Evolutionary conservation across 2,113 vertebrate species (phyloP), one percentile per base, ranked within the genome.

Genomic region (Prolemur simus): DNA sequence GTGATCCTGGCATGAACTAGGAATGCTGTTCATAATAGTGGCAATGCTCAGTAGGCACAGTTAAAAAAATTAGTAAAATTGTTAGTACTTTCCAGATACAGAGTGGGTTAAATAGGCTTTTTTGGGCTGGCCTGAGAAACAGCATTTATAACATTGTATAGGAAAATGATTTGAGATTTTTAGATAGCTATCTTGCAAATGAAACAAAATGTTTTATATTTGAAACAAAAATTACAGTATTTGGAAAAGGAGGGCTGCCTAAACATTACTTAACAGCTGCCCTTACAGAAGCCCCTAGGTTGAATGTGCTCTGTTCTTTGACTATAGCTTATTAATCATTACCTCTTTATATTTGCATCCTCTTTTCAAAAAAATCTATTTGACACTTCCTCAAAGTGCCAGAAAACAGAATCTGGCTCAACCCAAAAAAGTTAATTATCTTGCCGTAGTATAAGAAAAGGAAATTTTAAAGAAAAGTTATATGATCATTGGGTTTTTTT

Each of bases 271-370:
- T 93, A 97, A 81, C 42, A 86, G 23, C 34, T 69, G 29, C 92
- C 45, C 20, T 94, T 93, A 84, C 7, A 86, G 60, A 96, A 89
- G 13, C n/a, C 27, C 54, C 14, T 91, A 42, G 37, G 34, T 96
- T 82, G 93, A 92, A 83, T 86, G n/a, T 95, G 60, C 42, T 94
- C 77, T 96, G n/a, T 90, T 96, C 60, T 92, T 86, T 87, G 58
- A 95, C 63, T 93, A 66, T 25, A 78, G 78, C 25, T 69, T 93
- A 69, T 89, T 91, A 91, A 76, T 86, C 66, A 82, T 96, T 93
- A 78, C 82, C 60, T 93, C 21, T 91, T 86, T 91, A 82, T 94
- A 83, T 88, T 96, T 97, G 15, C 39, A 87, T 90, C 60, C 54
- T 93, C 49, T 80, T 83, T 96, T 93, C 74, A 87, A 83, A 91